Conservation (phyloP, 30 jellyfish, hydroid and myxozoan species). For the Nemopilema nomurai region DNA sequence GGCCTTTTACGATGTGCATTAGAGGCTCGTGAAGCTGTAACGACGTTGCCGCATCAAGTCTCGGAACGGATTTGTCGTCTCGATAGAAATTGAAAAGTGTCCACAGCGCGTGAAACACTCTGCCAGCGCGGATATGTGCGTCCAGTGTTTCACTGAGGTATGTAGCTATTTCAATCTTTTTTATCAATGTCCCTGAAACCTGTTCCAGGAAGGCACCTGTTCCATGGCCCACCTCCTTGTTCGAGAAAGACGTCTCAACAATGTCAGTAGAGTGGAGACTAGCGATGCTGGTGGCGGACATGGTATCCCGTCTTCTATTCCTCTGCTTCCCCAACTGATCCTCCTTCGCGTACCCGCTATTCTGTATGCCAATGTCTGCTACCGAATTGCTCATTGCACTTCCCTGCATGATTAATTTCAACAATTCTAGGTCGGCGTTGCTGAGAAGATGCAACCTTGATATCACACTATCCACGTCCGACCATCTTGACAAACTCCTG, state of each 20-base stretch:
- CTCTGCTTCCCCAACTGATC: not conserved
- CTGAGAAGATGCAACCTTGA: conserved; percentile 41
- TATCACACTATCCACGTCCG: conserved; percentile 3
- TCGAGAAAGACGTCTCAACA: conserved; percentile 15
- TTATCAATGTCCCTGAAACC: conserved; percentile 8
- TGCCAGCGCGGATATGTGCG: conserved; percentile 43
- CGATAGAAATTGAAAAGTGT: conserved; percentile 10
- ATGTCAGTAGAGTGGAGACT: conserved; percentile 17
- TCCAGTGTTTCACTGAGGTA: conserved; percentile 6
- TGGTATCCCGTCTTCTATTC: not conserved
- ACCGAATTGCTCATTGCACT: not conserved
- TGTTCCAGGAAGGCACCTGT: conserved; percentile 26
- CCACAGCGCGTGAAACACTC: conserved; percentile 55
- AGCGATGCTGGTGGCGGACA: conserved; percentile 1
- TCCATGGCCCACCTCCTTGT: not conserved
- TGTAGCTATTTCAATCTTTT: conserved; percentile 9
- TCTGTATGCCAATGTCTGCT: conserved; percentile 9
- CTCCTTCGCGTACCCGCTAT: conserved; percentile 43
- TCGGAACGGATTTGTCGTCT: conserved; percentile 23
- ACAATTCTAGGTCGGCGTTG: conserved; percentile 38
- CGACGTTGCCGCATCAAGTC: conserved; percentile 4
- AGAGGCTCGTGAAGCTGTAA: conserved; percentile 28
- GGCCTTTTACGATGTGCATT: conserved; percentile 20
- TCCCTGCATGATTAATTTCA: conserved; percentile 43
- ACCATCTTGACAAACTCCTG: conserved; percentile 3